Evolutionary conservation across 2,888 invertebrate species (phyloP).

Genomic region (Anoncus sp.): DNA sequence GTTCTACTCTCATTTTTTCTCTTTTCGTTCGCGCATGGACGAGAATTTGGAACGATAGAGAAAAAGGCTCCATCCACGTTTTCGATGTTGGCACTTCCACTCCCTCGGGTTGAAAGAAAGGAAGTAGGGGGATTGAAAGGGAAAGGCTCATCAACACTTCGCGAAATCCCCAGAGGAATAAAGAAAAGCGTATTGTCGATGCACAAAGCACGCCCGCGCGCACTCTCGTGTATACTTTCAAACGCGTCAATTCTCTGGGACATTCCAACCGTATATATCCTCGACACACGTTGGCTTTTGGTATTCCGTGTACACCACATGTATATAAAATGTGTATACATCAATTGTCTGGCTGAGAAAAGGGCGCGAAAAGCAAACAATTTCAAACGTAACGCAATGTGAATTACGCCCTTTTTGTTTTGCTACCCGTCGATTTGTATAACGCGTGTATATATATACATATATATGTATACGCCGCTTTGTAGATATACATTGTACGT

Average conservation of each 20-base stretch:
- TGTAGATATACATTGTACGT: conserved; percentile 11
- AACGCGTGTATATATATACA: too few relatives aligned
- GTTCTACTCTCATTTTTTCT: background rate
- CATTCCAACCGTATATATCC: background rate
- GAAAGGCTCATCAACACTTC: background rate
- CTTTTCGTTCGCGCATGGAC: conserved; percentile 17
- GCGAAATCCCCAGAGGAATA: conserved; percentile 33
- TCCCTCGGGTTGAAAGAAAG: too few relatives aligned
- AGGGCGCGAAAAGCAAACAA: background rate
- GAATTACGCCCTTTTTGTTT: conserved; percentile 19
- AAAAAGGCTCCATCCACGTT: background rate
- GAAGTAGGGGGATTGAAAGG: background rate
- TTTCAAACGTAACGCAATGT: background rate
- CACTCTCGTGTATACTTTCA: background rate
- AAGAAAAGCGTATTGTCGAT: conserved; percentile 33
- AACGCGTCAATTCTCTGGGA: conserved; percentile 7
- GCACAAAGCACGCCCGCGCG: conserved; percentile 20
- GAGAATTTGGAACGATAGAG: conserved; percentile 21
- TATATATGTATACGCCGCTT: conserved; percentile 2
- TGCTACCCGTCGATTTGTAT: too few relatives aligned
- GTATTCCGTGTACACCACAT: background rate
- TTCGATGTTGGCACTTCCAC: too few relatives aligned
- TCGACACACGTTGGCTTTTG: background rate
- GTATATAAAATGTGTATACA: background rate
- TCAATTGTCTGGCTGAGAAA: background rate